Conservation (phyloP, 2,888 invertebrate species). For the Oxycera nigricornis region DNA sequence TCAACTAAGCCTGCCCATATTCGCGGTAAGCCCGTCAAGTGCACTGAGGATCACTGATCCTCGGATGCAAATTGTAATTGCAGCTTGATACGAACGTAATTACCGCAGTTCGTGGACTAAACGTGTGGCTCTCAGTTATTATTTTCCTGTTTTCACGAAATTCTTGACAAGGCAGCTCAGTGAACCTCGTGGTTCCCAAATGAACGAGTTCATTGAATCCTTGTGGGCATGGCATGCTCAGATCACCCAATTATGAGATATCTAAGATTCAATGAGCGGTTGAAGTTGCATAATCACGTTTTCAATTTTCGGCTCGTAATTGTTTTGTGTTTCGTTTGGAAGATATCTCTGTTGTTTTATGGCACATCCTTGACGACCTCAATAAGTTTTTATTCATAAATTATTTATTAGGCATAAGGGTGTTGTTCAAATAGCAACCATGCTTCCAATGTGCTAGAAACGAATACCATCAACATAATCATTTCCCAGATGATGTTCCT, state of each 20-base stretch:
- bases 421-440: no score
- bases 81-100: conserved; percentile 41
- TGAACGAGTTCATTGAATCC: conserved; percentile 25
- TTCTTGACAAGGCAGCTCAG: conserved; percentile 25
- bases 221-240: neutral
- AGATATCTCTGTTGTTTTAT: conserved; percentile 3
- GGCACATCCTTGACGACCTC: neutral
- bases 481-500: neutral
- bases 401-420: conserved; percentile 22
- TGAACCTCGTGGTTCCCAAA: neutral
- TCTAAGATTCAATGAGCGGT: conserved; percentile 5
- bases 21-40: conserved; percentile 5
- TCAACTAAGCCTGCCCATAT: neutral
- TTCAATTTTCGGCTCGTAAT: conserved; percentile 2
- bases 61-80: conserved; percentile 47
- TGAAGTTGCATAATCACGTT: conserved; percentile 28
- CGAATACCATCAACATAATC: neutral
- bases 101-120: conserved; percentile 9
- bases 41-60: conserved; percentile 11
- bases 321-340: neutral
- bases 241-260: neutral
- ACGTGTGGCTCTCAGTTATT: conserved; percentile 35
- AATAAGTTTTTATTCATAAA: conserved; percentile 22
- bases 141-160: conserved; percentile 27
- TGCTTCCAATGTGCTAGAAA: neutral